Conservation (phyloP, 2,888 invertebrate genomes). For the Epinotia brunnichana region DNA sequence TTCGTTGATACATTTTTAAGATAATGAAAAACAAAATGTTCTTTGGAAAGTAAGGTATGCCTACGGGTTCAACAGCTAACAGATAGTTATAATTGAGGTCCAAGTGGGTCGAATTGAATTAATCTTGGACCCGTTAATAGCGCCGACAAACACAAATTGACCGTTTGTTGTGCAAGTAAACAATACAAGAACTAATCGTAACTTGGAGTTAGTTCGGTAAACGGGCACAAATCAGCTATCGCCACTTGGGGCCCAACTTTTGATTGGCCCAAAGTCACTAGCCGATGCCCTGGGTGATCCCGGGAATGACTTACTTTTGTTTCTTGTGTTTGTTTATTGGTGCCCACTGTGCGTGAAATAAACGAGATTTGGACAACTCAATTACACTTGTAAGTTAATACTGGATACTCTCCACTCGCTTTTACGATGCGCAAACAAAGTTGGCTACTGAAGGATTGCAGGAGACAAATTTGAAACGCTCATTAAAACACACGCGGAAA, state of each 20-base stretch:
- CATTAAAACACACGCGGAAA: slow-evolving; percentile 9
- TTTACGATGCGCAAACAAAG: slow-evolving; percentile 25
- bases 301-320: slow-evolving; percentile 52
- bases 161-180: slow-evolving; percentile 47
- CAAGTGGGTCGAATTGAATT: slow-evolving; percentile 18
- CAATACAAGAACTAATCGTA: slow-evolving; percentile 65
- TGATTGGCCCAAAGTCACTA: slow-evolving; percentile 60
- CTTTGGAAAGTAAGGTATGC: no score
- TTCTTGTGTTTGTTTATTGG: slow-evolving; percentile 57
- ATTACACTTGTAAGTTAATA: slow-evolving; percentile 56
- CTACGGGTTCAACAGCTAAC: no score
- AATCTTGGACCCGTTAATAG: slow-evolving; percentile 26
- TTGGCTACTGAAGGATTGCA: background rate
- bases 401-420: slow-evolving; percentile 25
- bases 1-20: no score
- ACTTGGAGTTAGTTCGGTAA: slow-evolving; percentile 63
- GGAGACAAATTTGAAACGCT: slow-evolving; percentile 8
- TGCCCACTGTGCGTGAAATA: slow-evolving; percentile 54
- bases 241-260: slow-evolving; percentile 54
- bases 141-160: no score
- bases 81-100: background rate
- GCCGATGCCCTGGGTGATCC: slow-evolving; percentile 49
- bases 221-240: slow-evolving; percentile 51
- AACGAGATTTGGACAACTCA: slow-evolving; percentile 59
- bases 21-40: no score